A percentile compares a stretch with the other conserved stretches of the same genome.
Conservation (phyloP, 2,888 invertebrate species). For the Campaea margaritaria region DNA sequence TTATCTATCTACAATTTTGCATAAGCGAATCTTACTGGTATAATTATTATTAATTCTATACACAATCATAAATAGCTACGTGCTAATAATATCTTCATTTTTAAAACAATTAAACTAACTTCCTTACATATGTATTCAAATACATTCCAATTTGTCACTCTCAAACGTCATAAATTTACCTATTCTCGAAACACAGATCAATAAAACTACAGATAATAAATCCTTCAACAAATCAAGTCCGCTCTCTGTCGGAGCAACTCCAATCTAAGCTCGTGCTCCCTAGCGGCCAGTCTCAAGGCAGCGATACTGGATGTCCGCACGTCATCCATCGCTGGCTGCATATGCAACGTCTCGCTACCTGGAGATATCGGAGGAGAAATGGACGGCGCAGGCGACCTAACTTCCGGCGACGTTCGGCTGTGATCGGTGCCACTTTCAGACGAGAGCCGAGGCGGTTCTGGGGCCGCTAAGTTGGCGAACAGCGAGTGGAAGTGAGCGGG, state of each 20-base stretch:
- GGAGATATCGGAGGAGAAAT: constrained; percentile 85
- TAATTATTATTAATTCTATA: constrained; percentile 15
- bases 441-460: constrained; percentile 72
- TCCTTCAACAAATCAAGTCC: constrained; percentile 70
- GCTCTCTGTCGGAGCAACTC: constrained; percentile 91
- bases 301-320: constrained; percentile 95
- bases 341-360: constrained; percentile 77
- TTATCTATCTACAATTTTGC: constrained; percentile 2
- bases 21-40: constrained; percentile 9
- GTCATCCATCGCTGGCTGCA: constrained; percentile 84
- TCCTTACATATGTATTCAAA: constrained; percentile 24
- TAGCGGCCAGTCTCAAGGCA: constrained; percentile 92
- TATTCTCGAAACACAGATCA: no score
- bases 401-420: constrained; percentile 60
- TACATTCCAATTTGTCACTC: constrained; percentile 22
- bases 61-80: constrained; percentile 28
- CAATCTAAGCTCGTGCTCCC: constrained; percentile 94
- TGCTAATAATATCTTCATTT: constrained; percentile 22
- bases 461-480: constrained; percentile 90
- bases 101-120: constrained; percentile 14
- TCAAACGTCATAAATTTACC: constrained; percentile 11
- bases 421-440: constrained; percentile 72
- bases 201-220: constrained; percentile 4
- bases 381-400: constrained; percentile 70
- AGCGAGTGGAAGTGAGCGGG: constrained; percentile 92